Percentiles rank a stretch among this genome's conserved stretches.
These are phyloP conservation scores for Enteromius treurensis DNA, from an alignment of 2,797 vertebrate species.

Conservation along the genomic window DNA sequence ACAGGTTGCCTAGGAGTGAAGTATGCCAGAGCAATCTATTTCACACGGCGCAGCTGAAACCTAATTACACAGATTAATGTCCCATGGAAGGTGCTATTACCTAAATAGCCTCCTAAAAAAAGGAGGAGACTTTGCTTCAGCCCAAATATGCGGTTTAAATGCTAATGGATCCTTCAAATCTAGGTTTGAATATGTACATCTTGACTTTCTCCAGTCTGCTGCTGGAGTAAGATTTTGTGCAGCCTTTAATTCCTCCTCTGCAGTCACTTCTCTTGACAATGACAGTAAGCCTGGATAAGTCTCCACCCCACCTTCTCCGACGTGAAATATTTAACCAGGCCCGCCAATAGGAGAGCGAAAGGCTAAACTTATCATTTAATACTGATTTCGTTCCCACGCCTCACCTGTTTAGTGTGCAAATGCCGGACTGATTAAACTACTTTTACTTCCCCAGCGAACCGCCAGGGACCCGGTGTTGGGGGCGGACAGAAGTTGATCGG, in stretches of 20 bases:
- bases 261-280: constrained; percentile 62
- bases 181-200: constrained; percentile 47
- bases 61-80: constrained; percentile 80
- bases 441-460: not conserved
- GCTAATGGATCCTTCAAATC: constrained; percentile 57
- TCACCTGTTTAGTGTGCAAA: constrained; percentile 14
- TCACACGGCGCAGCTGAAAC: constrained; percentile 58
- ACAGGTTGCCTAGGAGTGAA: constrained; percentile 45
- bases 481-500: constrained; percentile 44
- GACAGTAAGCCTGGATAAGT: constrained; percentile 60
- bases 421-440: constrained; percentile 4
- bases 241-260: constrained; percentile 63
- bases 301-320: constrained; percentile 44
- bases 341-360: constrained; percentile 59
- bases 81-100: constrained; percentile 71
- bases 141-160: constrained; percentile 59
- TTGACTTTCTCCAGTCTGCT: constrained; percentile 53
- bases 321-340: constrained; percentile 57
- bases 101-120: constrained; percentile 63
- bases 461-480: not conserved
- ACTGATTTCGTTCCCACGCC: not conserved
- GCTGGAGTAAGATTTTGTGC: constrained; percentile 61
- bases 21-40: constrained; percentile 58
- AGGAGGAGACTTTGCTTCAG: constrained; percentile 51
- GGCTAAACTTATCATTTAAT: constrained; percentile 25